Conservation (phyloP, 2,888 invertebrate species). For the Oxycera nigricornis region DNA sequence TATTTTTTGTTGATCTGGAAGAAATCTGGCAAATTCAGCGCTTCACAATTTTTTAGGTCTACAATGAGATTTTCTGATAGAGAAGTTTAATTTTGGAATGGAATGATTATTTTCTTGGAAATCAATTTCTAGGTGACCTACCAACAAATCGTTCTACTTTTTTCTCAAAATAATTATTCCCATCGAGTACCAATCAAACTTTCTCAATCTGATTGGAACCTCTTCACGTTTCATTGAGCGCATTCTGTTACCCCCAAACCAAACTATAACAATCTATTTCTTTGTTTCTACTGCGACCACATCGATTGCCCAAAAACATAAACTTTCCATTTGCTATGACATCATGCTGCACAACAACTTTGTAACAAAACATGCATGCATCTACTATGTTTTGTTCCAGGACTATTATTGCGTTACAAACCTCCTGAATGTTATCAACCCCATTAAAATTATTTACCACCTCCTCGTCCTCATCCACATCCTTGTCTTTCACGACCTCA, state of each 20-base stretch:
- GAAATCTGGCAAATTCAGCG: no score
- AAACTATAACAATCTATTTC: neutral
- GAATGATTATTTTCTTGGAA: no score
- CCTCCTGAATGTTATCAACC: neutral
- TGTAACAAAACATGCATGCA: constrained; percentile 29
- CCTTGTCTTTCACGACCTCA: constrained; percentile 2
- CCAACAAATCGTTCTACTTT: no score
- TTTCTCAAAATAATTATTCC: no score
- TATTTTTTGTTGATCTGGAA: no score
- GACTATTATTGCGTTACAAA: constrained; percentile 6
- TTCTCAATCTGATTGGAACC: no score
- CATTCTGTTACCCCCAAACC: neutral
- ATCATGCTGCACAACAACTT: constrained; percentile 14
- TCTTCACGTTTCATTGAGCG: neutral
- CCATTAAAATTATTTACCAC: constrained; percentile 19
- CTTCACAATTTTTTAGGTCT: no score
- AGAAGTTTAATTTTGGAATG: no score
- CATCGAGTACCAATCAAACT: no score
- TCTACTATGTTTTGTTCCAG: constrained; percentile 10
- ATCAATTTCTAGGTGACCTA: no score
- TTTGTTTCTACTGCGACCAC: neutral
- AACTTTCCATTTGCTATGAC: constrained; percentile 29
- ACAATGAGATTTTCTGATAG: no score
- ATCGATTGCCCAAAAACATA: constrained; percentile 19
- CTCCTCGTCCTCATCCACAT: neutral